Conservation (phyloP, 2,888 invertebrate genomes). For the Periphyllus acericola region DNA sequence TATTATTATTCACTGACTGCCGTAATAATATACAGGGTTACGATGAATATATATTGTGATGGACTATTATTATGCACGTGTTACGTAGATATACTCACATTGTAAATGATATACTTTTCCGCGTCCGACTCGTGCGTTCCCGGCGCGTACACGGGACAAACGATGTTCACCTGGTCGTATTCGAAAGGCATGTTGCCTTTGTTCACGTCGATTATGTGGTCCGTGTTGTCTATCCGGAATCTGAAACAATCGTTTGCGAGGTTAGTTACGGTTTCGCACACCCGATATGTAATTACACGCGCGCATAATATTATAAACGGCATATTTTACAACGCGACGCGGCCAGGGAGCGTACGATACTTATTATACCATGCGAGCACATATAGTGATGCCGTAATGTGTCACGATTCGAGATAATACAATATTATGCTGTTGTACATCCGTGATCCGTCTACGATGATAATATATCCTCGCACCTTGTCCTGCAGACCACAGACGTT, state of each 20-base stretch:
- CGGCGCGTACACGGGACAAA: conserved; percentile 91
- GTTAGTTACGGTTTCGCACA: not conserved
- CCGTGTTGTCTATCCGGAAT: conserved; percentile 97
- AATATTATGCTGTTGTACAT: too few species aligned
- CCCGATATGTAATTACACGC: not conserved
- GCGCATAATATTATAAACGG: not conserved
- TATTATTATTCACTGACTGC: too few species aligned
- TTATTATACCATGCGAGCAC: not conserved
- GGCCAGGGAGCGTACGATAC: not conserved
- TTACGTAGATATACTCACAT: conserved; percentile 73
- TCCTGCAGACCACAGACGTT: too few species aligned
- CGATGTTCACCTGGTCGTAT: conserved; percentile 95
- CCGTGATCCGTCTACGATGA: too few species aligned
- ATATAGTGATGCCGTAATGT: not conserved
- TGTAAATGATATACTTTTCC: conserved; percentile 95
- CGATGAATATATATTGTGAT: too few species aligned
- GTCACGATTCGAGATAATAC: too few species aligned
- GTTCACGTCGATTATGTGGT: conserved; percentile 96
- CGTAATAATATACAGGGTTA: too few species aligned
- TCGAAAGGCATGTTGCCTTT: conserved; percentile 92
- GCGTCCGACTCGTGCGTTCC: conserved; percentile 88
- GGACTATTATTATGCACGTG: too few species aligned
- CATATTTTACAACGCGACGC: not conserved
- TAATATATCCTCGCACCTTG: too few species aligned
- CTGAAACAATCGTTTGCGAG: conserved; percentile 68